A percentile compares a stretch with the other conserved stretches of the same genome.
Evolutionary conservation across 1,140 invertebrate species (phyloP).

Genomic region (Ceratosolen solmsi): DNA sequence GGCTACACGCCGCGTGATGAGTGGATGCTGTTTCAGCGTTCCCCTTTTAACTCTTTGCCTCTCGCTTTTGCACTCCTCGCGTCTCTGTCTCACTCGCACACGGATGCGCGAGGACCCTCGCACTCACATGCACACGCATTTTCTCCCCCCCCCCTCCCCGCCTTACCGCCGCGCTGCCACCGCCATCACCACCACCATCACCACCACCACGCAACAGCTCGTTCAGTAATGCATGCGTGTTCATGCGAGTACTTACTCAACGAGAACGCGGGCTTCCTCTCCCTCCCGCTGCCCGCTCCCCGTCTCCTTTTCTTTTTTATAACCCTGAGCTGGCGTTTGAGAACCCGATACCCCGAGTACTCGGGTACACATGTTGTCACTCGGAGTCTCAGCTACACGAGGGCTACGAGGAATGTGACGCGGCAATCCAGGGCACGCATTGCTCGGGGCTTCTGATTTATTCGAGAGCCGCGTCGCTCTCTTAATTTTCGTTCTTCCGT

Average conservation of each 20-base stretch:
- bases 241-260: constrained; percentile 38
- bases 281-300: neutral
- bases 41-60: constrained; percentile 69
- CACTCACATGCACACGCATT: no score
- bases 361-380: neutral
- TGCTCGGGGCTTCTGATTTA: neutral
- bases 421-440: neutral
- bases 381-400: neutral
- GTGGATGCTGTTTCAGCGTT: constrained; percentile 71
- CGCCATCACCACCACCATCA: no score
- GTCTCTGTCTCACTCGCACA: neutral
- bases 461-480: neutral
- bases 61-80: constrained; percentile 2
- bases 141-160: no score
- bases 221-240: constrained; percentile 41
- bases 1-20: constrained; percentile 73
- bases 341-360: neutral
- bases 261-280: neutral
- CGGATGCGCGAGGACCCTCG: no score
- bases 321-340: neutral
- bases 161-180: no score
- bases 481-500: neutral
- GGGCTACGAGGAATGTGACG: constrained; percentile 15
- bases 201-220: no score
- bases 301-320: constrained; percentile 17